Evolutionary conservation across 2,888 invertebrate species (phyloP).

Genomic region (Lasioglossum villosulum): DNA sequence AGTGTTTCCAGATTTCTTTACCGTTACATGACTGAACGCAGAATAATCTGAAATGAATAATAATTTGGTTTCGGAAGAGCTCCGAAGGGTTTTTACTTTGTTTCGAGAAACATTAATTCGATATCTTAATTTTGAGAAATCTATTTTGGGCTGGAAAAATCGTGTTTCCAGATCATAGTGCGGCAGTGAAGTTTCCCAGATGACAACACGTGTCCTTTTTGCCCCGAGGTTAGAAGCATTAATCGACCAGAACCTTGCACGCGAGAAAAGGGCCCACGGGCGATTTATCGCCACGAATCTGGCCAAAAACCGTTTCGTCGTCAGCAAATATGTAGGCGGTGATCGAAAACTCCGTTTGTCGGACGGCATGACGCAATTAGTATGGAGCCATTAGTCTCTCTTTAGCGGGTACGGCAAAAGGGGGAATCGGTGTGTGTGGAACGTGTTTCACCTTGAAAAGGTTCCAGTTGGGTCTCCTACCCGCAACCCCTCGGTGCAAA

Average conservation of each 20-base stretch:
- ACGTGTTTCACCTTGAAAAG: conserved; percentile 73
- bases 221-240: background rate
- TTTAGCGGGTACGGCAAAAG: background rate
- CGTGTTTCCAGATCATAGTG: too few relatives aligned
- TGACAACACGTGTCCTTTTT: background rate
- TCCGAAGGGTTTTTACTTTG: too few relatives aligned
- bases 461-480: conserved; percentile 29
- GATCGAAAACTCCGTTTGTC: background rate
- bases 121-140: too few relatives aligned
- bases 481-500: conserved; percentile 2
- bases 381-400: conserved; percentile 1
- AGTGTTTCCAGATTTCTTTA: too few relatives aligned
- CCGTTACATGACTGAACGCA: too few relatives aligned
- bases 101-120: too few relatives aligned
- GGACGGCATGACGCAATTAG: conserved; percentile 1
- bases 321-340: background rate
- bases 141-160: too few relatives aligned
- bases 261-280: background rate
- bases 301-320: background rate
- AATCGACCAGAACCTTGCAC: background rate
- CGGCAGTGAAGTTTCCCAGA: background rate
- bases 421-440: conserved; percentile 22
- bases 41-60: too few relatives aligned
- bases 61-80: too few relatives aligned
- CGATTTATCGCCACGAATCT: background rate